Evolutionary conservation across 2,888 invertebrate species (phyloP), one percentile per base, ranked within the genome.

Genomic region (Uloborus plumipes): DNA sequence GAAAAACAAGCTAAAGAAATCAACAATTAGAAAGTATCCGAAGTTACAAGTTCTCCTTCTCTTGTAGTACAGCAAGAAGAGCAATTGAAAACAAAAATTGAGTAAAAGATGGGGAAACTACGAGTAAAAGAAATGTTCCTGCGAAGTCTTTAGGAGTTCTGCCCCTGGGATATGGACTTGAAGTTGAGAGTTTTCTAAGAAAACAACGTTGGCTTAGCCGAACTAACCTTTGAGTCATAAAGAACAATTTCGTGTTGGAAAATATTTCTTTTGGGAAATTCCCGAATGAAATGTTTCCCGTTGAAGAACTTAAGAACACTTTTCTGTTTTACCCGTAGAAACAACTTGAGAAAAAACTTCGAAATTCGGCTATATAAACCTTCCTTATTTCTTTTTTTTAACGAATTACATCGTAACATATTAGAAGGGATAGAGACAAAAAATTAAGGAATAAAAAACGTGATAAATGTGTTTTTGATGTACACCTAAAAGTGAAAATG

Each of bases 111-210:
- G 49, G 20, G 18, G 26, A 50, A 14, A 26, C 18, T 22, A 20
- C 47, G 22, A 58, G 22, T 1, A 31, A n/a, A n/a, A 16, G 26
- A 55, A 64, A 18, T 58, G 18, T 50, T 66, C 49, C 65, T 26
- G n/a, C n/a, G 74, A 55, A 74, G 55, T 39, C 39, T 39, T 39
- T 39, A 39, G 53, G n/a, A 65, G 31, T 59, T 75, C 59, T 51
- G 67, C 75, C 67, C 67, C 59, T 31, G 26, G 66, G 75, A 50
- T 16, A 15, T 61, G 31, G 20, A 65, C 58, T 55, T 55, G 59
- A 16, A 14, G 31, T 31, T 62, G 49, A 53, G 65, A 22, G 61
- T 26, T 50, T 58, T 53, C 50, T 65, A 49, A 53, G 65, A 74
- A 73, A 65, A 74, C 47, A 20, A 39, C 14, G 47, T 51, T 47